A percentile compares a stretch with the other conserved stretches of the same genome.
Evolutionary conservation across 2,113 vertebrate genomes (phyloP).

Genomic region (Dipodomys stephensi): DNA sequence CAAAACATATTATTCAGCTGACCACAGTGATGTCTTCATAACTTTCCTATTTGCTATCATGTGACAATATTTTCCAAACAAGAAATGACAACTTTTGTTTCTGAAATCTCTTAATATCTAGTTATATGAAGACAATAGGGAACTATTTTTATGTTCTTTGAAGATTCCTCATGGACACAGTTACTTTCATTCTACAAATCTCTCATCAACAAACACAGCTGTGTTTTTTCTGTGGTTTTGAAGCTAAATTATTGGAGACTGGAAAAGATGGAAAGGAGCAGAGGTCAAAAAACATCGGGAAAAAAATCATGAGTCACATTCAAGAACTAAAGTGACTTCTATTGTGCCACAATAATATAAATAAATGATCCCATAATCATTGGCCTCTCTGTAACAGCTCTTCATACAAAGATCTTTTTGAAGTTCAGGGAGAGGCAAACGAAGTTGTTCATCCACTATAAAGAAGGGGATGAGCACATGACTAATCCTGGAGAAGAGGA

Average conservation of each 20-base stretch:
- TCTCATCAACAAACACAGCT: conserved; percentile 76
- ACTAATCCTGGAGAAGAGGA: conserved; percentile 52
- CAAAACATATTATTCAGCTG: conserved; percentile 39
- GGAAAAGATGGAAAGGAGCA: conserved; percentile 66
- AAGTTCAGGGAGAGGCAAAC: conserved; percentile 62
- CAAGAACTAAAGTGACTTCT: conserved; percentile 73
- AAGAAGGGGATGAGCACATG: conserved; percentile 27
- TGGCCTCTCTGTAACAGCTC: conserved; percentile 67
- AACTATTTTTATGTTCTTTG: conserved; percentile 73
- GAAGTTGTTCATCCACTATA: conserved; percentile 54
- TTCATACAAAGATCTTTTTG: conserved; percentile 76
- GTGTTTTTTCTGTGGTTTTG: conserved; percentile 73
- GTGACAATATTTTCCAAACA: conserved; percentile 70
- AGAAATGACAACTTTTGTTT: conserved; percentile 73
- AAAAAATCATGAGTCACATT: conserved; percentile 80
- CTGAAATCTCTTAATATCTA: conserved; percentile 54
- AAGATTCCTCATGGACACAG: conserved; percentile 73
- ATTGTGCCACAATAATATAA: conserved; percentile 78
- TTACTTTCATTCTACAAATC: conserved; percentile 73
- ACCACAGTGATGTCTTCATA: conserved; percentile 41
- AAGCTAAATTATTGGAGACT: conserved; percentile 63
- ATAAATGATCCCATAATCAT: conserved; percentile 74
- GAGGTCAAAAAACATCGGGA: conserved; percentile 77
- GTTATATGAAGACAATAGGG: conserved; percentile 50
- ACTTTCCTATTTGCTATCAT: conserved; percentile 59